A percentile compares a stretch with the other conserved stretches of the same genome.
Conservation (phyloP, 2,888 invertebrate genomes). For the Drosophila hamatofila region DNA sequence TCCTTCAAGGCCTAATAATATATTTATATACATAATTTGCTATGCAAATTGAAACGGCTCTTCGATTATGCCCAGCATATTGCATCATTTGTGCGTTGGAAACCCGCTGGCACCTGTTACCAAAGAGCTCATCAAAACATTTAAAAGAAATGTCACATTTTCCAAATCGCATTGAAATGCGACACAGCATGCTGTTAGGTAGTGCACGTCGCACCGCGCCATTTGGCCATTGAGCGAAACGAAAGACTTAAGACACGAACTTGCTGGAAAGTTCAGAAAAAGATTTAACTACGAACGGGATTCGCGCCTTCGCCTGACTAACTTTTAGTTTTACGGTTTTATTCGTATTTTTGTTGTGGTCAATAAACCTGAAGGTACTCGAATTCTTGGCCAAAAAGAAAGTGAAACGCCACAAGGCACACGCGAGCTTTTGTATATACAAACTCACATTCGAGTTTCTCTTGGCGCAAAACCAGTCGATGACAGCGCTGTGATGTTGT, state of each 20-base stretch:
- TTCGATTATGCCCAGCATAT: slow-evolving; percentile 19
- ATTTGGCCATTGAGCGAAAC: slow-evolving; percentile 61
- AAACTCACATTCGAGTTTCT: slow-evolving; percentile 58
- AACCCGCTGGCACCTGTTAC: slow-evolving; percentile 56
- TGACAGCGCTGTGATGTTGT: slow-evolving; percentile 45
- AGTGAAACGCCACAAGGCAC: slow-evolving; percentile 62
- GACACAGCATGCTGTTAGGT: slow-evolving; percentile 40
- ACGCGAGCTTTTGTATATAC: slow-evolving; percentile 26
- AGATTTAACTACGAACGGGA: background rate
- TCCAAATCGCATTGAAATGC: slow-evolving; percentile 62
- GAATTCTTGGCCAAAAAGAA: slow-evolving; percentile 76
- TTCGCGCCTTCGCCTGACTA: slow-evolving; percentile 25
- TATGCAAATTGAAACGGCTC: slow-evolving; percentile 24
- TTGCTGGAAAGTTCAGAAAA: slow-evolving; percentile 58
- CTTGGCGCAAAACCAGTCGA: slow-evolving; percentile 70
- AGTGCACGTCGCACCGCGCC: slow-evolving; percentile 36
- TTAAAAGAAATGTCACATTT: slow-evolving; percentile 23
- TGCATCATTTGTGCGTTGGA: slow-evolving; percentile 17
- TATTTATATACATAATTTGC: background rate
- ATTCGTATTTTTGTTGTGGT: slow-evolving; percentile 34
- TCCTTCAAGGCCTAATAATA: slow-evolving; percentile 26
- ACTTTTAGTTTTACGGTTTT: slow-evolving; percentile 22
- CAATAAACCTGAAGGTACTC: slow-evolving; percentile 67
- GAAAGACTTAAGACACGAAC: slow-evolving; percentile 75
- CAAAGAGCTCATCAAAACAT: slow-evolving; percentile 47